Evolutionary conservation across 1,140 invertebrate genomes (phyloP), one percentile per base, ranked within the genome.

Genomic region (Frieseomelitta varia): DNA sequence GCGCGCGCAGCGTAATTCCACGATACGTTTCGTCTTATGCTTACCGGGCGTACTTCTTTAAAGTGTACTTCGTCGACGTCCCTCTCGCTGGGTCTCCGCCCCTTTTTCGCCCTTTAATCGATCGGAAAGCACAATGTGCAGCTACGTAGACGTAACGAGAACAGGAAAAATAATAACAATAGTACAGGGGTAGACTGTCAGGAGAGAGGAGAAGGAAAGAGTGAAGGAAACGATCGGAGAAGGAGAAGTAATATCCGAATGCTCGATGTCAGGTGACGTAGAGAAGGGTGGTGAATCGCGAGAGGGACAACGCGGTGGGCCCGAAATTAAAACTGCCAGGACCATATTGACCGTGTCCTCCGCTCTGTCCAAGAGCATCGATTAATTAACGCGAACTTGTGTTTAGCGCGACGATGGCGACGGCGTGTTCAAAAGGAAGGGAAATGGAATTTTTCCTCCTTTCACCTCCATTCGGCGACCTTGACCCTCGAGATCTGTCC

Each of bases 271-370:
- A 8, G 39, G 39, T 2, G 19, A 15, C 24, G 6, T 2, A 30
- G 27, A 17, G 34, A 19, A 15, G 78, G 58, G 58, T n/a, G 34
- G 3, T 34, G n/a, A 53, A 58, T 53, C 21, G 21, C 61, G 81
- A 84, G 55, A 79, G 63, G 79, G 76, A 77, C 58, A 69, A 27
- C 61, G 74, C 74, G 88, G 6, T 84, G 82, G 87, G 82, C 79
- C 78, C 72, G 77, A 89, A 84, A 85, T 82, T 79, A 84, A 85
- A 84, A 87, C 82, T 89, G 85, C 76, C 85, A 90, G 88, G 88
- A 86, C 76, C 88, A 89, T 90, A 90, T 90, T 90, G 81, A 90
- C 88, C 88, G 88, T 90, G 88, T 90, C 88, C 88, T 89, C 82
- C 78, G 88, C 88, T 84, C 85, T 79, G 65, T 72, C 34, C 30